Evolutionary conservation across 2,797 vertebrate genomes (phyloP).

Genomic region (Peromyscus aztecus): DNA sequence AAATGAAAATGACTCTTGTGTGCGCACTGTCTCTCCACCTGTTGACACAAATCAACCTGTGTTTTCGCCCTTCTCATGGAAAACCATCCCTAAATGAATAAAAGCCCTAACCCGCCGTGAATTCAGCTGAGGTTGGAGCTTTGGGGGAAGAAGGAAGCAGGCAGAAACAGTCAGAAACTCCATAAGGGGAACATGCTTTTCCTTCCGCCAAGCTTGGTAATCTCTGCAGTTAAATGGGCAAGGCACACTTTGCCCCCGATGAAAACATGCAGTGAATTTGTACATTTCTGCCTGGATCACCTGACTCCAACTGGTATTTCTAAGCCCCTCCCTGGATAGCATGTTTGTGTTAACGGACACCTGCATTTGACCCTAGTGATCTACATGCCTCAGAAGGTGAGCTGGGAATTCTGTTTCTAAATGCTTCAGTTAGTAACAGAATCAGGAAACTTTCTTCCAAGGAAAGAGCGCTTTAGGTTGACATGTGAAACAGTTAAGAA

Average conservation of each 20-base stretch:
- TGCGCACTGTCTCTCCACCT: neutral
- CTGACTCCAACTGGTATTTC: constrained; percentile 69
- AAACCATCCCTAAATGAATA: constrained; percentile 23
- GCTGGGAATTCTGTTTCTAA: constrained; percentile 38
- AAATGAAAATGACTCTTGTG: constrained; percentile 5
- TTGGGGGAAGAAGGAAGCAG: neutral
- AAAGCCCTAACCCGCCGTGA: neutral
- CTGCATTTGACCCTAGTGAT: constrained; percentile 47
- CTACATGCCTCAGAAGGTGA: constrained; percentile 47
- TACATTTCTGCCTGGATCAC: constrained; percentile 75
- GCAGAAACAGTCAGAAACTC: neutral
- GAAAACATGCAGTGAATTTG: constrained; percentile 35
- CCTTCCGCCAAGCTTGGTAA: constrained; percentile 37
- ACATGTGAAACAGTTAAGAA: constrained; percentile 31
- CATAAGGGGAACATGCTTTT: neutral
- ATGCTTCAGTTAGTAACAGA: constrained; percentile 54
- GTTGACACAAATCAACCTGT: neutral
- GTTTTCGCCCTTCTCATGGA: neutral
- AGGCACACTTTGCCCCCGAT: constrained; percentile 37
- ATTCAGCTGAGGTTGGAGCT: neutral
- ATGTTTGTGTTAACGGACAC: constrained; percentile 72
- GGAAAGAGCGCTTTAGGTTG: neutral
- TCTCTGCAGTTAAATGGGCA: constrained; percentile 47
- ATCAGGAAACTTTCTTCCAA: constrained; percentile 20
- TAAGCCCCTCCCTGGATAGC: constrained; percentile 56